A percentile compares a stretch with the other conserved stretches of the same genome.
Evolutionary conservation across 1,140 invertebrate species (phyloP).

Genomic region (Drosophila arawakana): DNA sequence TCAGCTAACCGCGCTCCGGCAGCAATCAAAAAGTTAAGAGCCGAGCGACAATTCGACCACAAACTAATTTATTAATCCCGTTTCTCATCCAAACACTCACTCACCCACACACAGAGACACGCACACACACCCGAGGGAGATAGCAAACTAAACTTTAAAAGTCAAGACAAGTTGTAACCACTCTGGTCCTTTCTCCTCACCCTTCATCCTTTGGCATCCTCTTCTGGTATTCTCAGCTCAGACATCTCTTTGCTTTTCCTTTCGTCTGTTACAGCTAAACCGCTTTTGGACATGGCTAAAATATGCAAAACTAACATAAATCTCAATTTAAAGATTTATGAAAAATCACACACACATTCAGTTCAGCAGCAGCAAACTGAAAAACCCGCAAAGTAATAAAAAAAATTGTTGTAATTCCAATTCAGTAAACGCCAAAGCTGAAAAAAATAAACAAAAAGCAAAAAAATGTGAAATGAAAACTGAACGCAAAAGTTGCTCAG

Average conservation of each 20-base stretch:
- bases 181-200: slow-evolving; percentile 23
- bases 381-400: slow-evolving; percentile 72
- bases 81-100: slow-evolving; percentile 12
- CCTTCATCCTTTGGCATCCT: slow-evolving; percentile 9
- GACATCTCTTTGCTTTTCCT: background rate
- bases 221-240: background rate
- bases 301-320: slow-evolving; percentile 83
- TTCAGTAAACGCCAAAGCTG: slow-evolving; percentile 51
- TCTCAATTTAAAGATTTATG: slow-evolving; percentile 83
- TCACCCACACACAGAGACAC: slow-evolving; percentile 30
- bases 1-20: slow-evolving; percentile 59
- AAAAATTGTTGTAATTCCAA: slow-evolving; percentile 77
- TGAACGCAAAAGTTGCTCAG: slow-evolving; percentile 60
- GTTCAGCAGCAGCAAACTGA: slow-evolving; percentile 24
- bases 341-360: slow-evolving; percentile 55
- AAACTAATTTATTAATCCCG: slow-evolving; percentile 82
- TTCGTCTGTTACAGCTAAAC: slow-evolving; percentile 56
- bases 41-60: slow-evolving; percentile 75
- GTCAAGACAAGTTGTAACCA: slow-evolving; percentile 46
- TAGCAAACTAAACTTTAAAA: slow-evolving; percentile 51
- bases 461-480: slow-evolving; percentile 41
- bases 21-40: slow-evolving; percentile 81
- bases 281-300: slow-evolving; percentile 79
- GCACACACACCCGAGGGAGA: slow-evolving; percentile 6
- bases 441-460: slow-evolving; percentile 8